Percentiles rank a stretch among this genome's conserved stretches.
phyloP scores from a whole-genome alignment of 1,140 invertebrate species.

The Pteromalus puparum region DNA sequence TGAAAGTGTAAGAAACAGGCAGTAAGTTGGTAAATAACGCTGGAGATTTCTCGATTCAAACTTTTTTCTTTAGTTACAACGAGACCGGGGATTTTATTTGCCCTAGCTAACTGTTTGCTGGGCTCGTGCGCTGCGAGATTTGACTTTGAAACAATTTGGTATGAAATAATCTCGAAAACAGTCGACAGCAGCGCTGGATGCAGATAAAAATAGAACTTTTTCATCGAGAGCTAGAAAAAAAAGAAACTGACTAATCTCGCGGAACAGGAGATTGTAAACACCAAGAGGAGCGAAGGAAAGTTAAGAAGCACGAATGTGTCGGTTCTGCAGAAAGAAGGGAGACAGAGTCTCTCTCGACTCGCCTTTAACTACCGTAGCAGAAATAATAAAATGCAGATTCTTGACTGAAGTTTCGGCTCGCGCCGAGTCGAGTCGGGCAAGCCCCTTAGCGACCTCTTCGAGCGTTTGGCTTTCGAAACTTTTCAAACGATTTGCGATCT shows the following conservation, averaged over 20 bases:
- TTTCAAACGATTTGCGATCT: conserved; percentile 51
- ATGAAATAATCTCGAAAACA: background rate
- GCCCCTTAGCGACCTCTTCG: conserved; percentile 27
- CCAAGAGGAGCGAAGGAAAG: background rate
- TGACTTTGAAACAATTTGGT: background rate
- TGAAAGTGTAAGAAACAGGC: conserved; percentile 27
- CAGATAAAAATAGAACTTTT: background rate
- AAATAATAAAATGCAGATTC: conserved; percentile 73
- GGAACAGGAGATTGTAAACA: background rate
- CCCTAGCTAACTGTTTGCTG: background rate
- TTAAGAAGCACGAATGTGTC: conserved; percentile 38
- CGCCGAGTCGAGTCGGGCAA: conserved; percentile 26
- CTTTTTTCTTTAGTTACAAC: background rate
- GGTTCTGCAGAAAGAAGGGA: conserved; percentile 42
- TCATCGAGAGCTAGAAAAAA: background rate
- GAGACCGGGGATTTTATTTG: conserved; percentile 21
- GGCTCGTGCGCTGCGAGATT: too few relatives aligned
- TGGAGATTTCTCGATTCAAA: conserved; percentile 15
- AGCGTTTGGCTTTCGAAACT: conserved; percentile 39
- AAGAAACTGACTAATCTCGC: background rate
- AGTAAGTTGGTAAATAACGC: conserved; percentile 25
- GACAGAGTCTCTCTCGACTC: conserved; percentile 45
- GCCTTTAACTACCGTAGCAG: conserved; percentile 65
- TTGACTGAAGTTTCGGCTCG: conserved; percentile 43
- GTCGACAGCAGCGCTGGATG: background rate